Percentiles rank a stretch among this genome's conserved stretches.
These are phyloP conservation scores for Cydia pomonella DNA, from an alignment of 1,140 invertebrate species.

Conservation along the genomic window DNA sequence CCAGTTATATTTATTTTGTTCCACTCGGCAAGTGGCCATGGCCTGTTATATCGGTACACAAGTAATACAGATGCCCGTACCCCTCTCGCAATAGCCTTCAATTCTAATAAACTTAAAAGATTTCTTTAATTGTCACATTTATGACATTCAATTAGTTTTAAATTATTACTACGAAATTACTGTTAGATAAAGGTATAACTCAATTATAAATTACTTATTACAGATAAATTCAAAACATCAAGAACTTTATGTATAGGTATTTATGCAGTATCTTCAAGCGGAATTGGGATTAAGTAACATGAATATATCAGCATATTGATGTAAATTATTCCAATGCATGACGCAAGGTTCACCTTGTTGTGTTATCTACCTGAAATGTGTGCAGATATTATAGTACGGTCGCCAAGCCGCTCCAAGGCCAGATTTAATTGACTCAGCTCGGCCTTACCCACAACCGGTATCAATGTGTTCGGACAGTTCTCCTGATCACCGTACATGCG, in stretches of 20 bases:
- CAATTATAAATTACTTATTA: background rate
- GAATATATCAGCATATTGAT: background rate
- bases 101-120: background rate
- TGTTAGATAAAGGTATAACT: background rate
- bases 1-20: constrained; percentile 25
- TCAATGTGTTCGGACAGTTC: no score
- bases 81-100: background rate
- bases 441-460: no score
- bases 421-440: no score
- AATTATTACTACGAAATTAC: background rate
- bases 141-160: background rate
- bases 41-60: constrained; percentile 15
- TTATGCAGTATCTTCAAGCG: background rate
- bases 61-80: background rate
- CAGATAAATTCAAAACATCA: background rate
- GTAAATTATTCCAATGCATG: background rate
- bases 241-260: background rate
- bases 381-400: no score
- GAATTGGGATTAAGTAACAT: background rate
- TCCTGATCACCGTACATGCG: no score
- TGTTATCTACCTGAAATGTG: background rate
- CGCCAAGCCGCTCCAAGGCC: no score
- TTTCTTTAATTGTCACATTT: background rate
- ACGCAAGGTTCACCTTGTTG: background rate
- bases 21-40: constrained; percentile 14